Base-by-base conservation (phyloP, 2,797 vertebrate species). In the Lepidocolaptes lacrymiger region DNA sequence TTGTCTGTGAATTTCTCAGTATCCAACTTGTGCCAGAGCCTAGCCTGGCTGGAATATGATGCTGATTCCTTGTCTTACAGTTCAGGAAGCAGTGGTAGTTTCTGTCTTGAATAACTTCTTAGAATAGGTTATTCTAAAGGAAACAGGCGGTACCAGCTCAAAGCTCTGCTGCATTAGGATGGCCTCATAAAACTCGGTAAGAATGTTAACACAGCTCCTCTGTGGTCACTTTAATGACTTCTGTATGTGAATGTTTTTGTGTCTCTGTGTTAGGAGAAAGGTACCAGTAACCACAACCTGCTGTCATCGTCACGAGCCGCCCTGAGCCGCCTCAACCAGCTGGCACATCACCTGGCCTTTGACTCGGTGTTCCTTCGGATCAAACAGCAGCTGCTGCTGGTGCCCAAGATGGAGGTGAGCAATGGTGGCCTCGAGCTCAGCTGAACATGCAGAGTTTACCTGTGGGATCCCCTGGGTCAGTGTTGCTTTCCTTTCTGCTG, bases 301-400 rank as follows among this genome's bases (percentile, higher is more conserved):
- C 95, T 99, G 67, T 94, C 98, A 1, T 97, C 98, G 0, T 96
- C 98, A 1, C 98, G 99, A 1, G 80, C 97, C 0, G 98, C 99
- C 20, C 98, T 99, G 76, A 97, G 97, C 61, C 98, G 98, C 88
- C 98, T 99, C 80, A 99, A 99, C 97, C 99, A 99, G 97, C 98
- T 99, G 96, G 99, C 98, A 68, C 99, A 99, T 95, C 99, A 99
- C 96, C 97, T 99, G 96, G 99, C 99, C n/a, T 99, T 99, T 3
- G 99, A 99, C 95, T 99, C 99, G 0, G 99, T 99, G 77, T 99
- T 99, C 96, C 98, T 99, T 92, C 99, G 99, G 95, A 99, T 99
- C 98, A 99, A 99, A 91, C 99, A 99, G 85, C 99, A 99, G 97
- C 99, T 99, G 87, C 97, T 98, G 36, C 98, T 99, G 0, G 96